Evolutionary conservation across 2,113 vertebrate species (phyloP).

Genomic region (Columba livia): DNA sequence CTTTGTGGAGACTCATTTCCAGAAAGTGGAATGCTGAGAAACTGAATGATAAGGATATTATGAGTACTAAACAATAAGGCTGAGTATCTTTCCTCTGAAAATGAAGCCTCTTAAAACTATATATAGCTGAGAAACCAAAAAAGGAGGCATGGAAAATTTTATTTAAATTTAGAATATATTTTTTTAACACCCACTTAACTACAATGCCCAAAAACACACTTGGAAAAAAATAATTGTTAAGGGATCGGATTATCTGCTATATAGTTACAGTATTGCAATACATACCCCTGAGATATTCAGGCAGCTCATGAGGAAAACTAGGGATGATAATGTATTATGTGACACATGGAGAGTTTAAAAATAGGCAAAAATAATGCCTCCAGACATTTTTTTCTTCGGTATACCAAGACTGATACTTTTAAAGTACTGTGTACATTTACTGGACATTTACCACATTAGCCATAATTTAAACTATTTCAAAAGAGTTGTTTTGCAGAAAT

Average conservation of each 20-base stretch:
- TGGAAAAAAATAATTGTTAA: not conserved
- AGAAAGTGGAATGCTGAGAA: too few relatives aligned
- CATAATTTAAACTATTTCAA: not conserved
- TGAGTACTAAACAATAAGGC: too few relatives aligned
- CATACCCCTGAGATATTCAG: not conserved
- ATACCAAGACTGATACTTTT: not conserved
- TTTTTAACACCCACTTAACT: not conserved
- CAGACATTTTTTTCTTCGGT: not conserved
- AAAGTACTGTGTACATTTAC: not conserved
- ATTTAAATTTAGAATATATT: not conserved
- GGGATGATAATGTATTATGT: slow-evolving; percentile 1
- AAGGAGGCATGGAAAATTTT: not conserved
- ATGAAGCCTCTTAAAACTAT: not conserved
- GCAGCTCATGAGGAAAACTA: not conserved
- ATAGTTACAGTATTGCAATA: not conserved
- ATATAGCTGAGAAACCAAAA: not conserved
- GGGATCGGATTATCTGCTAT: not conserved
- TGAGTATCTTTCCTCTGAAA: not conserved
- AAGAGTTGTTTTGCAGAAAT: not conserved
- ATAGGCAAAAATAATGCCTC: not conserved
- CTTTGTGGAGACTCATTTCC: not conserved
- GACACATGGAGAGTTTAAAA: slow-evolving; percentile 7
- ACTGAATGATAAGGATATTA: too few relatives aligned
- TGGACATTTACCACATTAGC: not conserved
- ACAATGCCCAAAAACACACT: not conserved